These are phyloP conservation scores for Folsomia candida DNA, from an alignment of 2,888 invertebrate genomes.

Conservation along the genomic window DNA sequence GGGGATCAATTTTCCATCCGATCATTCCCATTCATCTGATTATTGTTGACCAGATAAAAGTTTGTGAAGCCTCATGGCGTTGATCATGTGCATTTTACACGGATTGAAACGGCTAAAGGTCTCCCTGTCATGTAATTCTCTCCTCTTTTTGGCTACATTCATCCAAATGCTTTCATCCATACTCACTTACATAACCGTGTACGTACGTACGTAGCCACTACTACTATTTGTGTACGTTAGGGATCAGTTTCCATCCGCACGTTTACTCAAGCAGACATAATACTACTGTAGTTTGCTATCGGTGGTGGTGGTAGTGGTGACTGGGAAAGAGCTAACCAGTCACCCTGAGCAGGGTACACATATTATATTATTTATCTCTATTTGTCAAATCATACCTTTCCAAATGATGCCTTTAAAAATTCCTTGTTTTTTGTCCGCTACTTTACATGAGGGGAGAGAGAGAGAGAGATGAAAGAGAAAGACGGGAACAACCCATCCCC, in stretches of 20 bases:
- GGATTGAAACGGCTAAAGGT: conserved; percentile 7
- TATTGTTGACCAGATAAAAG: conserved; percentile 29
- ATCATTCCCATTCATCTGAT: conserved; percentile 39
- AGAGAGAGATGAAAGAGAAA: background rate
- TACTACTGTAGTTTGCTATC: background rate
- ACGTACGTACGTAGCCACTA: too few species aligned
- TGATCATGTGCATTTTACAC: conserved; percentile 13
- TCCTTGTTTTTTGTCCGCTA: background rate
- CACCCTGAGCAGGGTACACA: background rate
- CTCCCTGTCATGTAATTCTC: conserved; percentile 8
- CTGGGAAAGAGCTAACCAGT: background rate
- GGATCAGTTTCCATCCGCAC: conserved; percentile 32
- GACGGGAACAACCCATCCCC: too few species aligned
- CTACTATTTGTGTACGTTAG: conserved; percentile 30
- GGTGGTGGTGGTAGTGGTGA: background rate
- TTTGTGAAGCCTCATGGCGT: conserved; percentile 18
- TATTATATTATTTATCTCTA: conserved; percentile 4
- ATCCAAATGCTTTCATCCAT: background rate
- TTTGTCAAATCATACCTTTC: conserved; percentile 18
- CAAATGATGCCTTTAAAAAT: conserved; percentile 15
- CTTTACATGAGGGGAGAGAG: background rate
- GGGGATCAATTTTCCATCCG: conserved; percentile 44
- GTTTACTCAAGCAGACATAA: conserved; percentile 24
- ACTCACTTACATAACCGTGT: too few species aligned
- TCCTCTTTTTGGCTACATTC: background rate